Conservation (phyloP, 1,140 invertebrate species). For the Dinothrombium tinctorium region DNA sequence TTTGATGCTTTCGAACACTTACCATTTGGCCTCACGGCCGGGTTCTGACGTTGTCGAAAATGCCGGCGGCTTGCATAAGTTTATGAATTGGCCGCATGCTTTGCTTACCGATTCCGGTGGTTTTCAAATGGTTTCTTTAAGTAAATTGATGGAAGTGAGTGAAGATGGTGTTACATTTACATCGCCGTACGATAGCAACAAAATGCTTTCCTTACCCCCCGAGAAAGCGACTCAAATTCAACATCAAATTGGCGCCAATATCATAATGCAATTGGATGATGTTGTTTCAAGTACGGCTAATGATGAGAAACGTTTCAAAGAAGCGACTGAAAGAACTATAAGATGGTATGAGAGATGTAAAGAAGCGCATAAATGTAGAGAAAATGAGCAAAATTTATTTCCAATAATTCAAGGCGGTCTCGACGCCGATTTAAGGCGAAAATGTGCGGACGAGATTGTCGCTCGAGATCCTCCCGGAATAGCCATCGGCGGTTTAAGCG, state of each 20-base stretch:
- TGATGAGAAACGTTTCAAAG: slow-evolving; percentile 52
- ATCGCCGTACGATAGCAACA: slow-evolving; percentile 69
- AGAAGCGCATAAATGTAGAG: slow-evolving; percentile 40
- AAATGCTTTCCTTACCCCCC: slow-evolving; percentile 43
- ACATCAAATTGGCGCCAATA: slow-evolving; percentile 89
- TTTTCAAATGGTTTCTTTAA: slow-evolving; percentile 95
- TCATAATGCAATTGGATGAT: slow-evolving; percentile 99
- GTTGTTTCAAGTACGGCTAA: slow-evolving; percentile 65
- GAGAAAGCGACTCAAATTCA: slow-evolving; percentile 92
- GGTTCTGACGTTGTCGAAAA: slow-evolving; percentile 58
- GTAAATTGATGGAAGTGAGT: slow-evolving; percentile 75
- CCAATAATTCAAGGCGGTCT: slow-evolving; percentile 94
- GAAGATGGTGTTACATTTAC: slow-evolving; percentile 87
- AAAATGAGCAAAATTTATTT: slow-evolving; percentile 63
- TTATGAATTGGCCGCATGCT: slow-evolving; percentile 83
- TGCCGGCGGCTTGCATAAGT: slow-evolving; percentile 81
- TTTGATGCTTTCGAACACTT: slow-evolving; percentile 88
- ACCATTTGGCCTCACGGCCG: slow-evolving; percentile 82
- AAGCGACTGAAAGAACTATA: slow-evolving; percentile 45
- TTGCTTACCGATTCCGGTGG: slow-evolving; percentile 78
- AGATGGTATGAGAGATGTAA: slow-evolving; percentile 87
- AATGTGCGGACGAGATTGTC: slow-evolving; percentile 48
- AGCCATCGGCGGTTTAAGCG: slow-evolving; percentile 89
- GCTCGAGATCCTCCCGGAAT: slow-evolving; percentile 70
- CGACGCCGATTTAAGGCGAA: slow-evolving; percentile 44